phyloP scores from a whole-genome alignment of 2,113 vertebrate genomes.

The Mohoua ochrocephala region DNA sequence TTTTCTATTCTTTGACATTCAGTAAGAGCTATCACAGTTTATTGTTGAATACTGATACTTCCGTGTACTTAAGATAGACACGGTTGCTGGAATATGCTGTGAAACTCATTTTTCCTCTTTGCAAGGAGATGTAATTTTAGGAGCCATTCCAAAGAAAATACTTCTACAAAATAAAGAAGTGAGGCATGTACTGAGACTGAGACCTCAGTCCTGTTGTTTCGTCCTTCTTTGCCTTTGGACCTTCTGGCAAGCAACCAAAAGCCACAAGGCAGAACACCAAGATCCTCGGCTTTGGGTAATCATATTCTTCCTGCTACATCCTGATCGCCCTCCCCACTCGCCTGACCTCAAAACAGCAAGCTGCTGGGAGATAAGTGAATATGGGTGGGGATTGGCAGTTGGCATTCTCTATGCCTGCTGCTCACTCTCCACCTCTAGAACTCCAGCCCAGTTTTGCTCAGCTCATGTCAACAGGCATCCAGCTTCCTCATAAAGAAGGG shows the following conservation, averaged over 20 bases:
- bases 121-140: not conserved
- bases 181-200: not conserved
- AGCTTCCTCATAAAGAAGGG: not conserved
- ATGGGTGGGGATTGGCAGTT: not conserved
- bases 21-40: not conserved
- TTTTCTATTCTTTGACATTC: not conserved
- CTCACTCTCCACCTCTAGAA: not conserved
- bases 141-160: not conserved
- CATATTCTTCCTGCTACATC: not conserved
- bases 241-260: constrained; percentile 4
- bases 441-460: not conserved
- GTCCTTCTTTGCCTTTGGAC: constrained; percentile 21
- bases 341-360: not conserved
- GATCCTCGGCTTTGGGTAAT: not conserved
- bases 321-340: not conserved
- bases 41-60: not conserved
- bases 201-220: not conserved
- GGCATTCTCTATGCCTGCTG: not conserved
- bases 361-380: not conserved
- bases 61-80: not conserved
- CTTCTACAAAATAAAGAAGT: not conserved
- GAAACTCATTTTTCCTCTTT: not conserved
- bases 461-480: not conserved
- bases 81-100: not conserved
- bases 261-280: constrained; percentile 2